These are phyloP conservation scores for Conopomorpha cramerella DNA, from an alignment of 1,140 invertebrate genomes.

Conservation along the genomic window DNA sequence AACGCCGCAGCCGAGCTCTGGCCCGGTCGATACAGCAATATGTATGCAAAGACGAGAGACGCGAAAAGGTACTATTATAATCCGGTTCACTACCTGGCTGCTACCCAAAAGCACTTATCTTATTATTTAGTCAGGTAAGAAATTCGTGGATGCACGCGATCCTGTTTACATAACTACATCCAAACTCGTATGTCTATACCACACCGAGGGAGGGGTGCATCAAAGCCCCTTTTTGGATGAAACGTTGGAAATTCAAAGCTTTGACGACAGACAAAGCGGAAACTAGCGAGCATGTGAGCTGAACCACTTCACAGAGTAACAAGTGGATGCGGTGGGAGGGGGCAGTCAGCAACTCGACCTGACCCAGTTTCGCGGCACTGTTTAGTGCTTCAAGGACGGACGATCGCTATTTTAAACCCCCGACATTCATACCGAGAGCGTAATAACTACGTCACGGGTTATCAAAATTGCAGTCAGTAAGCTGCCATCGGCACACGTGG, in stretches of 20 bases:
- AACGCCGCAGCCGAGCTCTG: too few species aligned
- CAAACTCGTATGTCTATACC: too few species aligned
- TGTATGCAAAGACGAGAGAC: too few species aligned
- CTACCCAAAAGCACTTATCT: slow-evolving; percentile 15
- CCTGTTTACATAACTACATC: neutral
- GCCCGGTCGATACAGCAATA: too few species aligned
- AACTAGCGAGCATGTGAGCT: neutral
- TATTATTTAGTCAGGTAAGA: slow-evolving; percentile 31
- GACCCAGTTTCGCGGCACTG: slow-evolving; percentile 46
- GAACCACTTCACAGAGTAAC: neutral
- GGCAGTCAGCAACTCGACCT: slow-evolving; percentile 11
- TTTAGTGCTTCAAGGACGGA: slow-evolving; percentile 59
- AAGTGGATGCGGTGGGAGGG: neutral
- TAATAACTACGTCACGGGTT: too few species aligned
- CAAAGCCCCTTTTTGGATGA: too few species aligned
- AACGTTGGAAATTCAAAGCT: too few species aligned
- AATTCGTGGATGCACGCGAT: neutral
- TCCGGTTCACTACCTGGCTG: slow-evolving; percentile 31
- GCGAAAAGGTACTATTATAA: too few species aligned
- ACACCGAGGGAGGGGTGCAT: too few species aligned
- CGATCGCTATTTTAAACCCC: slow-evolving; percentile 56
- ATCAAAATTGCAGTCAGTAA: too few species aligned
- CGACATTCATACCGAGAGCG: slow-evolving; percentile 44
- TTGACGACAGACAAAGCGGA: too few species aligned
- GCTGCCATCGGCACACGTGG: too few species aligned